Base-by-base conservation (phyloP, 2,797 vertebrate species). In the Acrossocheilus wenchowensis region DNA sequence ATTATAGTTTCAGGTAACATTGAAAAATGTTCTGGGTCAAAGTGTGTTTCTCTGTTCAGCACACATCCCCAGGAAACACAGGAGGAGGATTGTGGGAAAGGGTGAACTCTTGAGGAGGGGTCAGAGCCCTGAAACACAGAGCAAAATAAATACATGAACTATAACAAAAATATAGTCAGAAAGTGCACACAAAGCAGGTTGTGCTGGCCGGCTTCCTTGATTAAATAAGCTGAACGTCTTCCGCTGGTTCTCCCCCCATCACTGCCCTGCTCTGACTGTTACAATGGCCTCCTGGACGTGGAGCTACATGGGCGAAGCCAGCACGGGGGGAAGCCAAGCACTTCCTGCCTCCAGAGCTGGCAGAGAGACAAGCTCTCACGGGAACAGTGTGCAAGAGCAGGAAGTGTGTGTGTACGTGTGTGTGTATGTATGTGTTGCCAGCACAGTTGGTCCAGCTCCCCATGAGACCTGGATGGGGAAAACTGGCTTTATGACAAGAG, bases 401-500 rank as follows among this genome's bases (percentile, higher is more conserved):
- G 92, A 92, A 91, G 60, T 83, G 69, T 89, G 82, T 86, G 78
- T 85, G 62, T 60, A 4, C 7, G 50, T 81, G 83, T 73, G 54
- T 84, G 74, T 54, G 52, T 82, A 54, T 81, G 78, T 79, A 15
- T 82, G 69, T 73, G 75, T 88, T 82, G 75, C 83, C 87, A 79
- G 81, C 88, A 88, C 90, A 88, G 85, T 87, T 85, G 87, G 89
- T 91, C 72, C 87, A 48, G 69, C 79, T 86, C 86, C 87, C 90
- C 26, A 21, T 81, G 84, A 81, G 82, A 77, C 87, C 86, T 89
- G 87, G 90, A 92, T 92, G 90, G 91, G 90, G 91, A 93, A 94
- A 95, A 91, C 91, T 93, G 92, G 92, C 89, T 82, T 80, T 1
- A 87, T 93, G 93, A 91, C 93, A 93, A 91, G 90, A 89, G 89